Evolutionary conservation across 2,888 invertebrate species (phyloP), one percentile per base, ranked within the genome.

Genomic region (Drosophila infuscata): DNA sequence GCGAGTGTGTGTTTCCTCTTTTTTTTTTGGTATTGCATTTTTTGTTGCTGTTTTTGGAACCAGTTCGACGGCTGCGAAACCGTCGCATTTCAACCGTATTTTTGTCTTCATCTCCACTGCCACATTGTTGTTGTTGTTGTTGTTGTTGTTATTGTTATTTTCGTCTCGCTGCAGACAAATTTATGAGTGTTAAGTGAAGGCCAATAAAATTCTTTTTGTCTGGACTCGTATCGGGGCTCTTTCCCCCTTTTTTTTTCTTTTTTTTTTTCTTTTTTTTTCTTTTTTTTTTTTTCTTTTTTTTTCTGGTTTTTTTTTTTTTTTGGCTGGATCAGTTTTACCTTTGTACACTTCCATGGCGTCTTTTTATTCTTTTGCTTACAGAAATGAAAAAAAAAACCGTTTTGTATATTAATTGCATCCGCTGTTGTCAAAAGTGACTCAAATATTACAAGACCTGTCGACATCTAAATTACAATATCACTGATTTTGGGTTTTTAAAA

Each of bases 171-270:
- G 80, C 87, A 81, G 91, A 88, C 86, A 89, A 90, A 90, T 90
- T 90, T 90, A 90, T 91, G 90, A 91, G 78, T 84, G 79, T 79
- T 82, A 88, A 88, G 86, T 89, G 90, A 86, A 89, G 84, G 88
- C 89, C 88, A 90, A 91, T 90, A 91, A 91, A 88, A 90, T 85
- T 79, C 70, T 77, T 83, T 76, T 76, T 74, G 88, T 88, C 82
- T 87, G 88, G 81, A 79, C 78, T 74, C 60, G 69, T 69, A 73
- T 69, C 32, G 65, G 41, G 41, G 6, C 32, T 43, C 43, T 29
- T 38, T 33, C 32, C 12, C 11, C 51, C 33, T 15, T 41, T 32
- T 32, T 36, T n/a, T 8, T 29, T 17, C 1, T 7, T 6, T 36
- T 15, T 9, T 25, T 25, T 25, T 25, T 25, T 25, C 1, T 25